Evolutionary conservation across 2,888 invertebrate genomes (phyloP).

Genomic region (Acrobasis suavella): DNA sequence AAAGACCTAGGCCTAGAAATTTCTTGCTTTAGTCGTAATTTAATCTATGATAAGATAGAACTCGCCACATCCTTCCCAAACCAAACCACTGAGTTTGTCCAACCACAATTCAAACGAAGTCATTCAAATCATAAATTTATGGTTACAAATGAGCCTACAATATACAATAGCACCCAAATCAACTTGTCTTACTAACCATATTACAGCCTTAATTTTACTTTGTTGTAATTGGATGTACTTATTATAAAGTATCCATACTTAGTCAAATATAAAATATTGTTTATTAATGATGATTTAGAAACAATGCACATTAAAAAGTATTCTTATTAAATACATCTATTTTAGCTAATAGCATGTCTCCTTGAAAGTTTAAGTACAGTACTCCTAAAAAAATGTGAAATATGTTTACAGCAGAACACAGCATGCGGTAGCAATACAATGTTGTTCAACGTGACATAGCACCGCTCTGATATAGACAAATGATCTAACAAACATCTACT

Average conservation of each 20-base stretch:
- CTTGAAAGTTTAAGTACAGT: background rate
- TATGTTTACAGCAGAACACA: background rate
- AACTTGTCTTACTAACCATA: background rate
- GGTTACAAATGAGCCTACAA: background rate
- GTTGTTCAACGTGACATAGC: background rate
- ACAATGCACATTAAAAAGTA: too few species aligned
- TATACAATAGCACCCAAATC: background rate
- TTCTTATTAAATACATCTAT: background rate
- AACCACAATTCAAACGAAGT: constrained; percentile 24
- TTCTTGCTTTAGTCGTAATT: too few species aligned
- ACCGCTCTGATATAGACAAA: background rate
- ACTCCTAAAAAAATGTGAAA: background rate
- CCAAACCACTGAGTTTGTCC: constrained; percentile 13
- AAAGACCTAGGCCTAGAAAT: too few species aligned
- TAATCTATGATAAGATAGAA: background rate
- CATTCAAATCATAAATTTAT: background rate
- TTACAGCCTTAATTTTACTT: background rate
- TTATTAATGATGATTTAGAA: too few species aligned
- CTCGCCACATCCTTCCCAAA: constrained; percentile 13
- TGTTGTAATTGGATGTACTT: background rate
- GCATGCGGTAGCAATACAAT: background rate
- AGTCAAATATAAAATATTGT: too few species aligned
- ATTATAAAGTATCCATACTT: background rate
- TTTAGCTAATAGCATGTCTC: background rate
- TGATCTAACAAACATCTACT: background rate